Evolutionary conservation across 2,797 vertebrate species (phyloP), one percentile per base, ranked within the genome.

Genomic region (Micrastur ruficollis): DNA sequence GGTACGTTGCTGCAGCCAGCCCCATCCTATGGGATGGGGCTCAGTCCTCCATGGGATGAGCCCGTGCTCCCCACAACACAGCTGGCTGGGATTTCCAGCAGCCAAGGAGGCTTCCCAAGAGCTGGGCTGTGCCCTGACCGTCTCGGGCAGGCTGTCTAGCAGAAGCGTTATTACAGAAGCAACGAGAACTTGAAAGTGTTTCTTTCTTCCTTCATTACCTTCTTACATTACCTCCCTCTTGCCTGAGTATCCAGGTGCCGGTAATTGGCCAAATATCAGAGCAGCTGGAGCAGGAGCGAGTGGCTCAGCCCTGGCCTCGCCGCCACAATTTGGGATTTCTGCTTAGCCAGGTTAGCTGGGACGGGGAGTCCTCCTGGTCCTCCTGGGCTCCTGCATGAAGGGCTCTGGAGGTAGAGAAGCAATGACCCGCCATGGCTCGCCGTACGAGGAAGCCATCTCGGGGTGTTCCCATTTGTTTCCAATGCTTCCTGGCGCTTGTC

Each of bases 161-260:
- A 90, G 46, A 32, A 76, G 52, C 11, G 1, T 74, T 87, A 73
- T 36, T 70, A 62, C 32, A 80, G 85, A 34, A 93, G 42, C 47
- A 76, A 29, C 0, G 3, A 72, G 46, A 70, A 70, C 67, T 85
- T 83, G 86, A 34, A 87, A 92, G 82, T 29, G 25, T 50, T 76
- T 79, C 36, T 74, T 74, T 82, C 78, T 87, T 92, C 71, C 83
- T 73, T 86, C 79, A 29, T 75, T 87, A 15, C 78, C 81, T 87
- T 9, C 84, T 86, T 81, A 11, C n/a, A 34, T 86, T 55, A 49
- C 63, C 74, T 84, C 26, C 53, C 46, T 84, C 65, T 47, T 59
- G 63, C 75, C 74, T 20, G 79, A 55, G 84, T n/a, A 78, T 83
- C 87, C 96, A 81, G 90, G 91, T 90, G 91, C 88, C 86, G 90